These are phyloP conservation scores for Pogonophryne albipinna DNA, from an alignment of 2,797 vertebrate species.

Conservation along the genomic window DNA sequence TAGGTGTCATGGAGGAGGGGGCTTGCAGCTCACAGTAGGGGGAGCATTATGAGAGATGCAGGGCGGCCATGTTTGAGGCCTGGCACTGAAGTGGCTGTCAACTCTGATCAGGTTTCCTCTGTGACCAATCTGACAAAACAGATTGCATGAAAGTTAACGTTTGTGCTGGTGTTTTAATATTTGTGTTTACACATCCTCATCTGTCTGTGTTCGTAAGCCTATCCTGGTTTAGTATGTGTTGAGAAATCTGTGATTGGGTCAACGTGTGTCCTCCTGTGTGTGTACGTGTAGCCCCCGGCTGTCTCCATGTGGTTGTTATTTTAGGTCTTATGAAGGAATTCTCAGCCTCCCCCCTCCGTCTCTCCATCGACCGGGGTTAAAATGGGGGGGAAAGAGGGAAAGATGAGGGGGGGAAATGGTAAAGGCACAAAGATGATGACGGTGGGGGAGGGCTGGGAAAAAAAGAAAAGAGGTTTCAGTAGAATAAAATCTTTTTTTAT, in stretches of 20 bases:
- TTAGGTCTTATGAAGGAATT: conserved; percentile 88
- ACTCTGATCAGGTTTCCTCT: conserved; percentile 43
- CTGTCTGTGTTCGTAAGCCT: conserved; percentile 50
- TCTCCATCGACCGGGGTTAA: conserved; percentile 71
- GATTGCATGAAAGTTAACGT: conserved; percentile 29
- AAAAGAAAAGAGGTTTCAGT: conserved; percentile 29
- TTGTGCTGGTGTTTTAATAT: conserved; percentile 50
- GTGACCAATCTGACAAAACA: conserved; percentile 51
- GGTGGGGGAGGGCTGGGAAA: conserved; percentile 44
- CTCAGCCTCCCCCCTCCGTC: conserved; percentile 74
- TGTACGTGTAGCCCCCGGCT: conserved; percentile 68
- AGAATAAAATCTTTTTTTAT: conserved; percentile 57
- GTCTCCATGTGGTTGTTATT: conserved; percentile 90
- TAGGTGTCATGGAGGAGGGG: conserved; percentile 16
- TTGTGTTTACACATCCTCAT: conserved; percentile 66
- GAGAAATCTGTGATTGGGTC: conserved; percentile 73
- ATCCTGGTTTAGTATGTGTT: conserved; percentile 56
- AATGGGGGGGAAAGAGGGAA: conserved; percentile 57
- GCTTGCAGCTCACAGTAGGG: conserved; percentile 31
- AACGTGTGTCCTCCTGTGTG: conserved; percentile 57
- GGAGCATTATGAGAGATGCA: conserved; percentile 23
- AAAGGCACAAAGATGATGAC: conserved; percentile 58
- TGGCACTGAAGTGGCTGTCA: conserved; percentile 19
- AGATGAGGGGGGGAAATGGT: conserved; percentile 56
- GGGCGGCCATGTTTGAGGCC: conserved; percentile 25